These are phyloP conservation scores for Watsonalla binaria DNA, from an alignment of 2,888 invertebrate genomes.

Conservation along the genomic window DNA sequence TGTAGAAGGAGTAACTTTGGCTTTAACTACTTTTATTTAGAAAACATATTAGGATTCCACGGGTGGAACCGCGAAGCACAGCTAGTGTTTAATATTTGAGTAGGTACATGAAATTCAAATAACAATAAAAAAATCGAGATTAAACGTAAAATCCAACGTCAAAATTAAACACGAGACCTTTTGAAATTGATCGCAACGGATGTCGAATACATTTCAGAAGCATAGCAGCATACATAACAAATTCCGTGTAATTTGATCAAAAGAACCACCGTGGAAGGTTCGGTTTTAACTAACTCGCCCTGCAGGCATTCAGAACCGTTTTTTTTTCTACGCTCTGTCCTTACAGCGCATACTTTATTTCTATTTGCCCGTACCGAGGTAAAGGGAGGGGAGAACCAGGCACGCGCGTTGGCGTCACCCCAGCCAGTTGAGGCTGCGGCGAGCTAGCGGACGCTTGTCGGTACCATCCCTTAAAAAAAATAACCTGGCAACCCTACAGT, in stretches of 20 bases:
- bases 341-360: conserved; percentile 75
- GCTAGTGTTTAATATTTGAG: too few species aligned
- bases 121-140: too few species aligned
- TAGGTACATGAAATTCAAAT: too few species aligned
- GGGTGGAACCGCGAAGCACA: too few species aligned
- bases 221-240: background rate
- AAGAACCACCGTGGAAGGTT: conserved; percentile 15
- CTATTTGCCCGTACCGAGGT: conserved; percentile 74
- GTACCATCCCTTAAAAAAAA: conserved; percentile 26
- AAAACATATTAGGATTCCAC: too few species aligned
- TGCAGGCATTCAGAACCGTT: conserved; percentile 52
- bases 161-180: too few species aligned
- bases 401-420: conserved; percentile 74
- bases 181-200: too few species aligned
- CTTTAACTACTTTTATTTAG: too few species aligned
- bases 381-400: conserved; percentile 49
- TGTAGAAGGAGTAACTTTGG: too few species aligned
- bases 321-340: conserved; percentile 66
- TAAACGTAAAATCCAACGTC: too few species aligned
- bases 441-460: conserved; percentile 48
- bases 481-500: conserved; percentile 53
- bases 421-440: conserved; percentile 74
- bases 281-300: conserved; percentile 33
- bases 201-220: background rate
- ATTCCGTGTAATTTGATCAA: conserved; percentile 13